Evolutionary conservation across 2,888 invertebrate genomes (phyloP).

Genomic region (Gortyna flavago): DNA sequence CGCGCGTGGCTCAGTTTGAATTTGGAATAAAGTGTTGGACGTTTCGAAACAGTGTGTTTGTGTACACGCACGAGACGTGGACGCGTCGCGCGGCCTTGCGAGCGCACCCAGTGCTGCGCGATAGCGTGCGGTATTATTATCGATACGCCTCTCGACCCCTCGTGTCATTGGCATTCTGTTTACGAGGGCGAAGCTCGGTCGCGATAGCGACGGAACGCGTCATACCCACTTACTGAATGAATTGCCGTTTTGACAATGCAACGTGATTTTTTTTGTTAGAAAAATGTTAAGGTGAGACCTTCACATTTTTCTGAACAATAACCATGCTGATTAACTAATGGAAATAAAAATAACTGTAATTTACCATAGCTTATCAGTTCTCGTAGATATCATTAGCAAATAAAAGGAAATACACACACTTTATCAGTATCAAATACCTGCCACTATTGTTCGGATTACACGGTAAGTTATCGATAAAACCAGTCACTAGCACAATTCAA

Average conservation of each 20-base stretch:
- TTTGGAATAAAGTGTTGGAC: slow-evolving; percentile 75
- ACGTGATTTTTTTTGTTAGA: slow-evolving; percentile 50
- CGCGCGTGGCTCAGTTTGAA: slow-evolving; percentile 68
- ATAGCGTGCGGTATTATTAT: slow-evolving; percentile 80
- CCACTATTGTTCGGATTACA: slow-evolving; percentile 55
- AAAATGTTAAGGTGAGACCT: too few species aligned
- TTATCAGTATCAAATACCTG: slow-evolving; percentile 57
- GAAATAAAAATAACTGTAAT: slow-evolving; percentile 12
- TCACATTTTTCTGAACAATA: slow-evolving; percentile 50
- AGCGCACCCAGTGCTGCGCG: slow-evolving; percentile 84
- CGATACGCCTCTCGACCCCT: slow-evolving; percentile 83
- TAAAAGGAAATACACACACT: slow-evolving; percentile 32
- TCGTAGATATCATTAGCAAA: slow-evolving; percentile 36
- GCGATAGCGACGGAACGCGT: slow-evolving; percentile 80
- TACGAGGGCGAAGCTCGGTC: slow-evolving; percentile 82
- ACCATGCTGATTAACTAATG: slow-evolving; percentile 34
- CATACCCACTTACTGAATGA: slow-evolving; percentile 74
- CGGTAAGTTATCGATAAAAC: slow-evolving; percentile 80
- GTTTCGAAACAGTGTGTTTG: slow-evolving; percentile 78
- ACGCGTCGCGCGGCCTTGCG: slow-evolving; percentile 86
- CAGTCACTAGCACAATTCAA: slow-evolving; percentile 76
- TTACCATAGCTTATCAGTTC: slow-evolving; percentile 18
- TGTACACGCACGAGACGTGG: slow-evolving; percentile 75
- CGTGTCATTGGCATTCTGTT: slow-evolving; percentile 89
- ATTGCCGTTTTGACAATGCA: slow-evolving; percentile 61